These are phyloP conservation scores for Valencia hispanica DNA, from an alignment of 2,797 vertebrate genomes.

Conservation along the genomic window DNA sequence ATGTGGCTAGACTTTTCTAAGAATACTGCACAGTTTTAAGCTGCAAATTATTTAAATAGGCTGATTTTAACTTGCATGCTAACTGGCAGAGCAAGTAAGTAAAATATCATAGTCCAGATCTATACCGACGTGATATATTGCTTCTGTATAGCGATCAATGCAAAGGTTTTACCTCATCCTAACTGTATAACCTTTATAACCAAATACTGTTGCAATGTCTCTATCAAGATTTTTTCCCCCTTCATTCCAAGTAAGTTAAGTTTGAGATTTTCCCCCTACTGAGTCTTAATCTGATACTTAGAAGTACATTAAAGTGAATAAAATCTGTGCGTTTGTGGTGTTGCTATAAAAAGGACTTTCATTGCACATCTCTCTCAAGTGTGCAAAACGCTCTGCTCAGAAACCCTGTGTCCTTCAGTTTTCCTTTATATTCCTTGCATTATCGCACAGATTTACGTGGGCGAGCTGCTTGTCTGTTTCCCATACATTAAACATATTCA, in stretches of 20 bases:
- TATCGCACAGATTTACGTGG: not conserved
- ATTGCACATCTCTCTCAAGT: not conserved
- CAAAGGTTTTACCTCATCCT: not conserved
- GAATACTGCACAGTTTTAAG: not conserved
- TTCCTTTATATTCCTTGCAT: not conserved
- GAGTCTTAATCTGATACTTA: not conserved
- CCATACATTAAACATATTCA: no score
- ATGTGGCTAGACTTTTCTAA: conserved; percentile 8
- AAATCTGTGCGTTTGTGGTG: not conserved
- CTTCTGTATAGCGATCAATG: not conserved
- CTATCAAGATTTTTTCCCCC: not conserved
- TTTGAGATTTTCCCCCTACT: not conserved
- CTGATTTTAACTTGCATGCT: not conserved
- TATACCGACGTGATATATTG: conserved; percentile 4
- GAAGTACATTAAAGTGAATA: not conserved
- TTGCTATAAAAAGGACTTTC: not conserved
- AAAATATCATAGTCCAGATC: conserved; percentile 2
- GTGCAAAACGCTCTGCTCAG: not conserved
- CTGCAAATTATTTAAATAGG: conserved; percentile 8
- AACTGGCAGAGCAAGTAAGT: not conserved
- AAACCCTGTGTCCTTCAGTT: not conserved
- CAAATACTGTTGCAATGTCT: not conserved
- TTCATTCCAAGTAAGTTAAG: not conserved
- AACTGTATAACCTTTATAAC: not conserved
- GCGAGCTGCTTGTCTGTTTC: not conserved